Conservation (phyloP, 1,140 invertebrate genomes). For the Sminthurides bifidus region DNA sequence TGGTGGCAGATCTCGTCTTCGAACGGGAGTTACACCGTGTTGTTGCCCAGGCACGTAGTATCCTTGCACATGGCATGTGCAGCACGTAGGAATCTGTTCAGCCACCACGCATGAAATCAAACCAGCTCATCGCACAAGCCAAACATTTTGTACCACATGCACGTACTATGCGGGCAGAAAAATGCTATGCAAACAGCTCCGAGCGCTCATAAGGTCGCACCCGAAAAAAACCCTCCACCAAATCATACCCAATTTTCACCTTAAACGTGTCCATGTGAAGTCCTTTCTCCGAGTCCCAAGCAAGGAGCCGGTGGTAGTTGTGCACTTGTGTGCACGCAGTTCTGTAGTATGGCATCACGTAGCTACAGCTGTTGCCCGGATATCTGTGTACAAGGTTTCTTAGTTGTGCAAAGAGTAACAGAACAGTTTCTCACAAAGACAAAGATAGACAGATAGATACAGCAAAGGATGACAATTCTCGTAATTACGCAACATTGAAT, state of each 20-base stretch:
- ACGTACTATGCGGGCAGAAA: background rate
- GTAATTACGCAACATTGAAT: no score
- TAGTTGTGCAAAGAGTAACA: background rate
- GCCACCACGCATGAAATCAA: no score
- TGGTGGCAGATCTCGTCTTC: constrained; percentile 17
- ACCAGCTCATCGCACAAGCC: no score
- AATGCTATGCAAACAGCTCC: no score
- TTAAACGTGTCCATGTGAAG: constrained; percentile 79
- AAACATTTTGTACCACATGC: background rate
- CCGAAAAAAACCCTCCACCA: no score
- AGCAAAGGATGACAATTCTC: no score
- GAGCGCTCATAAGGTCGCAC: no score
- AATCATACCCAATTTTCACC: no score
- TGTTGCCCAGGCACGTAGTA: constrained; percentile 35
- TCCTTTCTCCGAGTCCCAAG: constrained; percentile 67
- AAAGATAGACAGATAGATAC: no score
- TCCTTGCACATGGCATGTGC: constrained; percentile 68
- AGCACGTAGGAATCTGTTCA: constrained; percentile 60
- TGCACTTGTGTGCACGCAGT: constrained; percentile 72
- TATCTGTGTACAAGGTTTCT: constrained; percentile 43
- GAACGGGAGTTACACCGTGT: constrained; percentile 11
- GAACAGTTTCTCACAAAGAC: no score
- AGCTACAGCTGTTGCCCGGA: constrained; percentile 59
- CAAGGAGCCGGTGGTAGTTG: constrained; percentile 71
- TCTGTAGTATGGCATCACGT: constrained; percentile 63